Evolutionary conservation across 2,888 invertebrate species (phyloP).

Genomic region (Meloe dianella): DNA sequence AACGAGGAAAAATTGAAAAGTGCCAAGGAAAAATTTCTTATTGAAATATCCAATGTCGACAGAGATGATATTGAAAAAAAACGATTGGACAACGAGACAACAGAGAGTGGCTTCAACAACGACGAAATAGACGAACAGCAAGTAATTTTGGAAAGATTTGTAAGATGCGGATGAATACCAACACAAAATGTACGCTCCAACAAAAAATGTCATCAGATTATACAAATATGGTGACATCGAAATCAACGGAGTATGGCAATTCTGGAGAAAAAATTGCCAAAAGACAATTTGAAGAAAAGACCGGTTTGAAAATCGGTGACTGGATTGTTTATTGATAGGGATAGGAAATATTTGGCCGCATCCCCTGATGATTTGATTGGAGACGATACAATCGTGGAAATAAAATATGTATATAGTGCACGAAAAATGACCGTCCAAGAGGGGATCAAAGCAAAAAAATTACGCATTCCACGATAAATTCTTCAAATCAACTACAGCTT

Average conservation of each 20-base stretch:
- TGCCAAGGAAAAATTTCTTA: not conserved
- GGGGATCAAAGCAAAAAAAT: not conserved
- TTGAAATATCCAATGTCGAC: not conserved
- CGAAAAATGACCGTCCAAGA: constrained; percentile 1
- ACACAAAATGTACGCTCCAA: no score
- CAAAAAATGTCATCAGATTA: no score
- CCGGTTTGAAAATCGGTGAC: constrained; percentile 23
- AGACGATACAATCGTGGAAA: no score
- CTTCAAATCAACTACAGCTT: not conserved
- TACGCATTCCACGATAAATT: not conserved
- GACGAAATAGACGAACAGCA: not conserved
- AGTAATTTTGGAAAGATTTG: constrained; percentile 1
- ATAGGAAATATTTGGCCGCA: constrained; percentile 36
- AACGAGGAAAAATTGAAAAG: not conserved
- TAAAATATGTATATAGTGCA: constrained; percentile 6
- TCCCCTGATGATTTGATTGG: no score
- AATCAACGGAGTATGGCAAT: no score
- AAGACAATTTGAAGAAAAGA: no score
- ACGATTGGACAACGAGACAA: not conserved
- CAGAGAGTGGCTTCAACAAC: not conserved
- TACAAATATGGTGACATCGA: no score
- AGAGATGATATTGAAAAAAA: not conserved
- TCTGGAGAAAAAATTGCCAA: no score
- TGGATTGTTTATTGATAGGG: constrained; percentile 42
- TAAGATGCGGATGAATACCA: no score